Percentiles rank a stretch among this genome's conserved stretches.
Conservation (phyloP, 2,113 vertebrate genomes). For the Calyptomena viridis region DNA sequence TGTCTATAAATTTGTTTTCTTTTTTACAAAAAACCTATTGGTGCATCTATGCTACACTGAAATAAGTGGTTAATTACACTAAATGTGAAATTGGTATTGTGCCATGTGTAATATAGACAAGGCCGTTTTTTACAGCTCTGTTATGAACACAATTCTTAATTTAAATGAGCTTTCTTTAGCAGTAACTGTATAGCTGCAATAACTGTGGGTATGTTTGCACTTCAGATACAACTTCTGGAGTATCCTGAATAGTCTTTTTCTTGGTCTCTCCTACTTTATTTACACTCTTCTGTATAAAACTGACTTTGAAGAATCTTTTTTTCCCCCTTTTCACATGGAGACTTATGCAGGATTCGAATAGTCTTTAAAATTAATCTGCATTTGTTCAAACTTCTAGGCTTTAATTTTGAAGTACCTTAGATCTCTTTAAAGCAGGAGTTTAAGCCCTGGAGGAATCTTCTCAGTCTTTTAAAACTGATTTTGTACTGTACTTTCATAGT, state of each 20-base stretch:
- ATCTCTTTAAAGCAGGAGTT: neutral
- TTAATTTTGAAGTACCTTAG: conserved; percentile 18
- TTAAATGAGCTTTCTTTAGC: neutral
- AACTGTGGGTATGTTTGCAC: neutral
- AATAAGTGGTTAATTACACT: neutral
- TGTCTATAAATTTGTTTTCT: neutral
- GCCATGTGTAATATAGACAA: neutral
- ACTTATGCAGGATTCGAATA: neutral
- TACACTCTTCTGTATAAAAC: neutral
- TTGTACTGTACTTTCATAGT: neutral
- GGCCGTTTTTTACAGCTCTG: neutral
- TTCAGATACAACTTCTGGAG: neutral
- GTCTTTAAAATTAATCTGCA: neutral
- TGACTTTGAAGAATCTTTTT: neutral
- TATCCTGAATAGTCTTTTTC: neutral
- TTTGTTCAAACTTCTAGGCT: neutral
- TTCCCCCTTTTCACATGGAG: neutral
- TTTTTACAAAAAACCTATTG: neutral
- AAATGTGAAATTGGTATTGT: neutral
- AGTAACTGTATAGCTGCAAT: neutral
- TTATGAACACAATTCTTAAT: neutral
- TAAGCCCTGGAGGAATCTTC: neutral
- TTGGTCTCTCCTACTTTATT: neutral
- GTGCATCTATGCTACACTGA: neutral
- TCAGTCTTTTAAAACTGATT: neutral